Percentiles rank a stretch among this genome's conserved stretches.
Evolutionary conservation across 2,888 invertebrate genomes (phyloP).

Genomic region (Formica aserva): DNA sequence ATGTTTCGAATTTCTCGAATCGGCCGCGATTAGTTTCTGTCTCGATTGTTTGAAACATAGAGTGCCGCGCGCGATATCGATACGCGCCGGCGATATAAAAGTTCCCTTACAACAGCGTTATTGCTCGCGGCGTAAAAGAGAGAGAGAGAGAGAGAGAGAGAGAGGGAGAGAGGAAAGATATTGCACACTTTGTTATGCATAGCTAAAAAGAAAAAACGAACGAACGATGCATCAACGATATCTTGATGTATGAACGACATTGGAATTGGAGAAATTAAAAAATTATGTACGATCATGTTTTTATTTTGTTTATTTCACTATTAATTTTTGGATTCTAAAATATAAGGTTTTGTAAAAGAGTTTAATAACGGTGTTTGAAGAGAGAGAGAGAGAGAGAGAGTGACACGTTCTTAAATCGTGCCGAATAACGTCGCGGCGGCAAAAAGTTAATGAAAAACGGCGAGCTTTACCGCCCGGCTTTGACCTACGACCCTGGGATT

Average conservation of each 20-base stretch:
- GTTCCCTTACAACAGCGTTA: conserved; percentile 49
- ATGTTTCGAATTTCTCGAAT: conserved; percentile 76
- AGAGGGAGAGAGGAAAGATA: neutral
- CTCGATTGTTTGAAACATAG: conserved; percentile 71
- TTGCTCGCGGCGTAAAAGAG: conserved; percentile 20
- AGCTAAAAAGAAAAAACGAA: neutral
- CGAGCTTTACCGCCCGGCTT: conserved; percentile 37
- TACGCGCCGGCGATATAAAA: conserved; percentile 50
- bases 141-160: neutral
- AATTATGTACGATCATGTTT: neutral
- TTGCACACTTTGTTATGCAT: neutral
- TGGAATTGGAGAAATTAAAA: conserved; percentile 5
- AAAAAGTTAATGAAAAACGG: conserved; percentile 46
- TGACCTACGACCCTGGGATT: conserved; percentile 43
- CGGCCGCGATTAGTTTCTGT: conserved; percentile 75
- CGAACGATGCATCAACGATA: conserved; percentile 4
- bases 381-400: too few species aligned
- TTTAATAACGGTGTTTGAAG: neutral
- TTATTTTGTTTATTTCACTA: neutral
- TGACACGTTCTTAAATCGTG: conserved; percentile 17
- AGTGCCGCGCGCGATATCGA: conserved; percentile 31
- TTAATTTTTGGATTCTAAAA: neutral
- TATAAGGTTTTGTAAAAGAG: neutral
- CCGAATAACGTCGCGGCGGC: neutral
- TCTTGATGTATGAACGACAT: conserved; percentile 3